Evolutionary conservation across 2,113 vertebrate species (phyloP), one percentile per base, ranked within the genome.

Genomic region (Heptranchias perlo): DNA sequence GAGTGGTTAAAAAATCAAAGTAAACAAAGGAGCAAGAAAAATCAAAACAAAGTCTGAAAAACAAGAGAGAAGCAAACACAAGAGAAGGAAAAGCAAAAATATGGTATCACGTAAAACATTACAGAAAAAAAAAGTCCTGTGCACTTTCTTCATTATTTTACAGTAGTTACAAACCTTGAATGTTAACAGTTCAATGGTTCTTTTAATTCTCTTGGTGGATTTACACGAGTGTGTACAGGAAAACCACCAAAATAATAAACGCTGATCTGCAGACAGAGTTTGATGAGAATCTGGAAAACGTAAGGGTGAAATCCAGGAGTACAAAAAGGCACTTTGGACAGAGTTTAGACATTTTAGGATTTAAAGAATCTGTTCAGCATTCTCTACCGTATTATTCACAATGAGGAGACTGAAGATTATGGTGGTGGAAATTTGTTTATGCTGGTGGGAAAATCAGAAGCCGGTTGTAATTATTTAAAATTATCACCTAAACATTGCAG

Each of bases 1-100:
- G 35, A 96, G 96, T 96, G 96, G n/a, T 95, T 61, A 25, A 0
- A 62, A 31, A 25, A 0, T 82, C 14, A 44, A 14, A 44, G 0
- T 96, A 96, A 31, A 23, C 96, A 95, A n/a, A 94, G 54, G 10
- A 96, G 95, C 47, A 96, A 96, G 54, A 2, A 84, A 96, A 65
- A 47, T 49, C 44, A 64, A 84, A 69, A 25, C 23, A 95, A 28
- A 44, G 82, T 93, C 54, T 84, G 78, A 84, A 23, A 84, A 86
- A 86, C 23, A 6, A 86, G 28, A 86, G 7, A 7, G 23, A 47
- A 28, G 52, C 52, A 54, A 54, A 54, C 67, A 28, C 67, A 69
- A 67, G 0, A 65, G 21, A 69, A 25, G 2, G 21, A 47, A 5
- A 3, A 1, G 44, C 82, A 7, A 52, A 86, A 82, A 18, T 82